Percentiles rank a stretch among this genome's conserved stretches.
Evolutionary conservation across 2,888 invertebrate genomes (phyloP).

Genomic region (Alviniconcha strummeri): DNA sequence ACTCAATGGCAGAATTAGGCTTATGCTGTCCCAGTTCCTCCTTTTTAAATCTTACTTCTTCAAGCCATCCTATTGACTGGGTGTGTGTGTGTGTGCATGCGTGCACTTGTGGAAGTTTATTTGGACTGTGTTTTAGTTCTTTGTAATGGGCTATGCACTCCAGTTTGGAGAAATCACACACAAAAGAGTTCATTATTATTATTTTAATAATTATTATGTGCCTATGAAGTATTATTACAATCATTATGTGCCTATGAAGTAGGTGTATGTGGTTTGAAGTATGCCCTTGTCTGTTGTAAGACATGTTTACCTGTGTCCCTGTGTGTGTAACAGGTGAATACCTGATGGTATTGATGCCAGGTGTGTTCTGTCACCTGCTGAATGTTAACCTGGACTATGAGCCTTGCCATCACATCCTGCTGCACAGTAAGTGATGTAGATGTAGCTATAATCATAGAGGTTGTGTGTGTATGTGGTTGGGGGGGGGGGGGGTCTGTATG

Average conservation of each 20-base stretch:
- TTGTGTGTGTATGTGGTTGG: neutral
- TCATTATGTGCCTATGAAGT: neutral
- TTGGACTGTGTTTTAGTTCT: neutral
- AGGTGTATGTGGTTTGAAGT: neutral
- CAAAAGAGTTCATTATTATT: too few relatives aligned
- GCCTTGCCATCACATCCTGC: constrained; percentile 79
- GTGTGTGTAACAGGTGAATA: constrained; percentile 80
- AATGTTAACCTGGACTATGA: constrained; percentile 90
- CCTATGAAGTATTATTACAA: neutral
- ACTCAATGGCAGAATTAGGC: too few relatives aligned
- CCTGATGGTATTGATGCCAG: constrained; percentile 88
- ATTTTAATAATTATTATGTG: too few relatives aligned
- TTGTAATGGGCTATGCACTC: too few relatives aligned
- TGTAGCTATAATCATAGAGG: too few relatives aligned
- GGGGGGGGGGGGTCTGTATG: constrained; percentile 1
- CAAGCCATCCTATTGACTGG: neutral
- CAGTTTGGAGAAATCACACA: too few relatives aligned
- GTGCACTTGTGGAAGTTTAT: neutral
- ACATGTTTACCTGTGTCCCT: neutral
- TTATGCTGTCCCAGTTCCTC: too few relatives aligned
- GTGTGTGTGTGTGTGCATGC: neutral
- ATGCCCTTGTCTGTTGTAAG: too few relatives aligned
- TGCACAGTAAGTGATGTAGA: constrained; percentile 60
- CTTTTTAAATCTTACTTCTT: too few relatives aligned
- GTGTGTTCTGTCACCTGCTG: constrained; percentile 87